These are phyloP conservation scores for Ptychoptera contaminata DNA, from an alignment of 2,888 invertebrate species.

Conservation along the genomic window DNA sequence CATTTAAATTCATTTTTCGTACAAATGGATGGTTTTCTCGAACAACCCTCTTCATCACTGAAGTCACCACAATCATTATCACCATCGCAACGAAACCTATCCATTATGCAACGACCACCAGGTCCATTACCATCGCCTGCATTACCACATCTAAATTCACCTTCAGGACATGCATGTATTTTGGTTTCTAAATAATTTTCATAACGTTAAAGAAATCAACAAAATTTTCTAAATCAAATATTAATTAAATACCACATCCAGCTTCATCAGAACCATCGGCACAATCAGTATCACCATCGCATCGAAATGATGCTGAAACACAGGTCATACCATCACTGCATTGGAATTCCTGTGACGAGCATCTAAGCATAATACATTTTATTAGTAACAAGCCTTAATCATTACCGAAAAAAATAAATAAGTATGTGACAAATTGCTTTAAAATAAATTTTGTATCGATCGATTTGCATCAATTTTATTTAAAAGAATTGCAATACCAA, in stretches of 20 bases:
- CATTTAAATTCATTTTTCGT: slow-evolving; percentile 52
- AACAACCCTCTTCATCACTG: slow-evolving; percentile 72
- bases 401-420: too few species aligned
- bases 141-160: slow-evolving; percentile 56
- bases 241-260: slow-evolving; percentile 42
- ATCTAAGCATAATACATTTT: slow-evolving; percentile 34
- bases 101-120: slow-evolving; percentile 46
- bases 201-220: slow-evolving; percentile 14
- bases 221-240: neutral
- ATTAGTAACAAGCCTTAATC: too few species aligned
- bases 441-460: too few species aligned
- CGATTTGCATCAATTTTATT: too few species aligned
- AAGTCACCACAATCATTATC: slow-evolving; percentile 80
- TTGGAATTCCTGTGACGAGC: slow-evolving; percentile 54
- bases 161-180: slow-evolving; percentile 49
- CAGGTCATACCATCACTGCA: slow-evolving; percentile 54
- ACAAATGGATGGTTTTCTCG: slow-evolving; percentile 47
- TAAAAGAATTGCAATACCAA: too few species aligned
- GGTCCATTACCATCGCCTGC: slow-evolving; percentile 29
- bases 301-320: slow-evolving; percentile 54
- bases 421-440: too few species aligned
- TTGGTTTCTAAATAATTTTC: slow-evolving; percentile 19
- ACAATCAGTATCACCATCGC: slow-evolving; percentile 62
- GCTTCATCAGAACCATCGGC: slow-evolving; percentile 58
- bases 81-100: slow-evolving; percentile 65